phyloP scores from a whole-genome alignment of 1,140 invertebrate species.

The Drosophila ananassae region DNA sequence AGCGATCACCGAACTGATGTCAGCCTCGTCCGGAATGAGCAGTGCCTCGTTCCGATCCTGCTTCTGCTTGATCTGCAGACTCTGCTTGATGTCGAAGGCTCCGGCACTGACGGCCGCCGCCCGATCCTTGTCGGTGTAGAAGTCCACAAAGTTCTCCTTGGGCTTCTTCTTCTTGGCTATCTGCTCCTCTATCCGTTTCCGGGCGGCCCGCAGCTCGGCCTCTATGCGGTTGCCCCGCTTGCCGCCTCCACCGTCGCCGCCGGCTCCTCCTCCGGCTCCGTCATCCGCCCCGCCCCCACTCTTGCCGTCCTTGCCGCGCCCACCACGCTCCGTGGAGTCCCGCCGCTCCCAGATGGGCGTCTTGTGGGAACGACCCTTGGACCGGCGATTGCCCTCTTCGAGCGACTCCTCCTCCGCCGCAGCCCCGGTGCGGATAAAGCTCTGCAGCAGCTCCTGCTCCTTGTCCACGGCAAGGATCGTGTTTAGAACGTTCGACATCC shows the following conservation, averaged over 20 bases:
- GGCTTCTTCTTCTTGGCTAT: slow-evolving; percentile 85
- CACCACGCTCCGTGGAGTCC: slow-evolving; percentile 35
- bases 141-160: slow-evolving; percentile 88
- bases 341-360: slow-evolving; percentile 60
- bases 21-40: slow-evolving; percentile 91
- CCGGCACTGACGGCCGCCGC: slow-evolving; percentile 93
- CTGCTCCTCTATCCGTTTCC: slow-evolving; percentile 72
- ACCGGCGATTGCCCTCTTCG: slow-evolving; percentile 62
- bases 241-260: slow-evolving; percentile 34
- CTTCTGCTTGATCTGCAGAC: slow-evolving; percentile 90
- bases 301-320: slow-evolving; percentile 51
- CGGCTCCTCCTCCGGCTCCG: slow-evolving; percentile 16
- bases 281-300: slow-evolving; percentile 45
- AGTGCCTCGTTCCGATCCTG: slow-evolving; percentile 90
- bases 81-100: slow-evolving; percentile 91
- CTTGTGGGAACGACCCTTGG: slow-evolving; percentile 59
- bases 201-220: slow-evolving; percentile 69
- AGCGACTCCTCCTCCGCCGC: slow-evolving; percentile 65
- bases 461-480: slow-evolving; percentile 87
- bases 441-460: slow-evolving; percentile 90
- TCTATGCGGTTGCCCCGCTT: slow-evolving; percentile 81
- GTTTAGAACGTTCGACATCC: slow-evolving; percentile 79
- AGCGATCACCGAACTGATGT: slow-evolving; percentile 89
- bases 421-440: slow-evolving; percentile 88
- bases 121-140: slow-evolving; percentile 95